Base-by-base conservation (phyloP, 2,113 vertebrate genomes). In the Oophaga pumilio region DNA sequence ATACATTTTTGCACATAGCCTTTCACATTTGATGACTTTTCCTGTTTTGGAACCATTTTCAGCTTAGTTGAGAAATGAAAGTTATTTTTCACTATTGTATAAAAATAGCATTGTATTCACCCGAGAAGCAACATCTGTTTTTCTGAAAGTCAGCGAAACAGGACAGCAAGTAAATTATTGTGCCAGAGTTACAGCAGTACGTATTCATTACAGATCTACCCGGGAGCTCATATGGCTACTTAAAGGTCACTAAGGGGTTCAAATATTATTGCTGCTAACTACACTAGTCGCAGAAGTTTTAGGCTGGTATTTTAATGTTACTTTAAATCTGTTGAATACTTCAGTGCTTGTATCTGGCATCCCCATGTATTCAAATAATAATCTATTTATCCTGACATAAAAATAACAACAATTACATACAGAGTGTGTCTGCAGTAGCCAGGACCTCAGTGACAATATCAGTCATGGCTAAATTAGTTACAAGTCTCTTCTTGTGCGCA, bases 391-490 rank as follows among this genome's bases (percentile, higher is more conserved):
- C 18, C 18, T 57, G 33, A 22, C 11, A 57, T 74, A 53, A 50
- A 53, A 53, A 18, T 56, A 59, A 24, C 76, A 15, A 68, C n/a
- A 68, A 53, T 68, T 52, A 50, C 10, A 68, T 79, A 56, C 50
- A 57, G 76, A 68, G 56, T 81, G 28, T 82, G 62, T 52, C 64
- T 83, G 43, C 14, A 10, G 6, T 49, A 82, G n/a, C 57, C 33
- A 49, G 79, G 33, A 64, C 57, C 59, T 82, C 79, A 69, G 43
- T 66, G 20, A 24, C 50, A 77, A 52, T 62, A 83, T 83, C 24
- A 84, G 62, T 88, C 60, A 66, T 28, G 49, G 53, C 22, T 87
- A 87, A 87, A 87, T 87, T 87, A 87, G 79, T 56, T 82, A 22
- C 76, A 33, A 68, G 77, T 68, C 81, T 84, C 18, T 74, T 76